phyloP scores from a whole-genome alignment of 2,888 invertebrate genomes.

The Limnephilus auricula region DNA sequence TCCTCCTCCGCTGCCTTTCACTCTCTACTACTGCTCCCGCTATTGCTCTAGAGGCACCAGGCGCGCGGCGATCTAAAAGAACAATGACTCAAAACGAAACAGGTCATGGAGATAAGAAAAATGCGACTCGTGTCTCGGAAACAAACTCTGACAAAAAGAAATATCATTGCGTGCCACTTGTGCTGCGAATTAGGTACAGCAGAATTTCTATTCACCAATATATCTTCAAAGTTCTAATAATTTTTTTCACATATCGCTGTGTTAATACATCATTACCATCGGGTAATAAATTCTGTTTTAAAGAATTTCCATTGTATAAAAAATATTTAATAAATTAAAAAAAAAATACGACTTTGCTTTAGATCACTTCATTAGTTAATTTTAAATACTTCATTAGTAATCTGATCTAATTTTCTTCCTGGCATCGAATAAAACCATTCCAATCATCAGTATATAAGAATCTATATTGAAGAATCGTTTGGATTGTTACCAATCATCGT shows the following conservation, averaged over 20 bases:
- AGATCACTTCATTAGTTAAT: too few relatives aligned
- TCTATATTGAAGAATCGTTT: too few relatives aligned
- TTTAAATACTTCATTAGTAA: too few relatives aligned
- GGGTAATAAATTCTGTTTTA: too few relatives aligned
- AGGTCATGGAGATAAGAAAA: background rate
- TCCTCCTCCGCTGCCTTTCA: background rate
- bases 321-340: too few relatives aligned
- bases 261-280: background rate
- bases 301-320: too few relatives aligned
- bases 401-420: too few relatives aligned
- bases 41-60: background rate
- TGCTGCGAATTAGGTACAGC: background rate
- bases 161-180: background rate
- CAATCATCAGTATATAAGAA: too few relatives aligned
- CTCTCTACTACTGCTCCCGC: background rate
- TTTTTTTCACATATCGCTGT: background rate
- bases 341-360: too few relatives aligned
- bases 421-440: too few relatives aligned
- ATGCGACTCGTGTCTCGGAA: background rate
- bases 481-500: too few relatives aligned
- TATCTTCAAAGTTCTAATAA: background rate
- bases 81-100: constrained; percentile 27
- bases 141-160: background rate
- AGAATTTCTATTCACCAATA: background rate
- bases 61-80: background rate